Conservation (phyloP, 2,888 invertebrate species). For the Dioctria rufipes region DNA sequence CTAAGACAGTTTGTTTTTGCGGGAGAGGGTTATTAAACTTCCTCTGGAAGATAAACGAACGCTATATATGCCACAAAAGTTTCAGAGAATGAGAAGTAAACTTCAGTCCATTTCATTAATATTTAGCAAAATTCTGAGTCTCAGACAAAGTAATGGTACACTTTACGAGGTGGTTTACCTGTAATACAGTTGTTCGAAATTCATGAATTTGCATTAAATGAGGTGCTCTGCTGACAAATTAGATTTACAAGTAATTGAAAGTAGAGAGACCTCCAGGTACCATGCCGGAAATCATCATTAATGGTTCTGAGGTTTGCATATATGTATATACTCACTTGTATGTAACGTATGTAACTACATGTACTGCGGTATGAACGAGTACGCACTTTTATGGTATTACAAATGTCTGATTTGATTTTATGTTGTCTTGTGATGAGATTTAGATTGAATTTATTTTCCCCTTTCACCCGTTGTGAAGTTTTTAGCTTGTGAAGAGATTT, state of each 20-base stretch:
- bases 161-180: conserved; percentile 1
- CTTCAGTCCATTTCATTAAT: conserved; percentile 10
- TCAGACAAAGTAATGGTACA: not conserved
- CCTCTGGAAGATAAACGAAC: not conserved
- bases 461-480: too few species aligned
- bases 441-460: too few species aligned
- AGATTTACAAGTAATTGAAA: not conserved
- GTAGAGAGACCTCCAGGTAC: not conserved
- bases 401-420: too few species aligned
- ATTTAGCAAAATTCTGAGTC: not conserved
- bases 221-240: not conserved
- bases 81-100: not conserved
- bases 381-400: too few species aligned
- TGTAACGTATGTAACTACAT: too few species aligned
- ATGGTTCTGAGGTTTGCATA: not conserved
- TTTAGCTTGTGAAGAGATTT: too few species aligned
- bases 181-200: not conserved
- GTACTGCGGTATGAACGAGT: too few species aligned
- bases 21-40: too few species aligned
- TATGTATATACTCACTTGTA: too few species aligned
- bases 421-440: too few species aligned
- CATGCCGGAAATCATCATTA: not conserved
- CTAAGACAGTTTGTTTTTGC: too few species aligned
- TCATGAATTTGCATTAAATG: not conserved
- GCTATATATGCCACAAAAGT: not conserved